Evolutionary conservation across 2,888 invertebrate species (phyloP).

Genomic region (Parnassius orleans): DNA sequence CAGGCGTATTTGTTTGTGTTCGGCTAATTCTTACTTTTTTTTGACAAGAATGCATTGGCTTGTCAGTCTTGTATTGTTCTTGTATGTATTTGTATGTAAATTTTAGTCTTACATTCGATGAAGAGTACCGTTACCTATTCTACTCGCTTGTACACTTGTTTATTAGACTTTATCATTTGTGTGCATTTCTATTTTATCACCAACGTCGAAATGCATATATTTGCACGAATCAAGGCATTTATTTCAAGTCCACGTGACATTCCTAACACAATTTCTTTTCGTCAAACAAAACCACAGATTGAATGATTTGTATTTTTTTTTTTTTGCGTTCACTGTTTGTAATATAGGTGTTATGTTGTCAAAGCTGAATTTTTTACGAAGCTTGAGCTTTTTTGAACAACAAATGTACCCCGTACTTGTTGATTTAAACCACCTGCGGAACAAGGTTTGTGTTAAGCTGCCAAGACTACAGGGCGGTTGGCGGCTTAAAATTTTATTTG

Average conservation of each 20-base stretch:
- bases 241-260: not conserved
- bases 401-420: conserved; percentile 2
- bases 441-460: not conserved
- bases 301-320: too few species aligned
- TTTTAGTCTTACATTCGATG: conserved; percentile 8
- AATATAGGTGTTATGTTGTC: too few species aligned
- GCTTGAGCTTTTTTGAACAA: not conserved
- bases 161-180: conserved; percentile 24
- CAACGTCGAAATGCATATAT: conserved; percentile 13
- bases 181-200: conserved; percentile 23
- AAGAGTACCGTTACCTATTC: conserved; percentile 17
- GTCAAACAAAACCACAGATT: too few species aligned
- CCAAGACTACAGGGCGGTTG: not conserved
- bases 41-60: not conserved
- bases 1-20: conserved; percentile 12
- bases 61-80: conserved; percentile 4
- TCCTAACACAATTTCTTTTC: too few species aligned
- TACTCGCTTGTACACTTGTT: conserved; percentile 1
- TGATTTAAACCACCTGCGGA: conserved; percentile 14
- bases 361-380: too few species aligned
- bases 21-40: not conserved
- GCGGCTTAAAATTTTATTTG: not conserved
- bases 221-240: conserved; percentile 9
- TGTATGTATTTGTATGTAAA: conserved; percentile 12
- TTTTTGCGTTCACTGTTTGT: too few species aligned